A percentile compares a stretch with the other conserved stretches of the same genome.
Conservation (phyloP, 2,888 invertebrate species). For the Desoria tigrina region DNA sequence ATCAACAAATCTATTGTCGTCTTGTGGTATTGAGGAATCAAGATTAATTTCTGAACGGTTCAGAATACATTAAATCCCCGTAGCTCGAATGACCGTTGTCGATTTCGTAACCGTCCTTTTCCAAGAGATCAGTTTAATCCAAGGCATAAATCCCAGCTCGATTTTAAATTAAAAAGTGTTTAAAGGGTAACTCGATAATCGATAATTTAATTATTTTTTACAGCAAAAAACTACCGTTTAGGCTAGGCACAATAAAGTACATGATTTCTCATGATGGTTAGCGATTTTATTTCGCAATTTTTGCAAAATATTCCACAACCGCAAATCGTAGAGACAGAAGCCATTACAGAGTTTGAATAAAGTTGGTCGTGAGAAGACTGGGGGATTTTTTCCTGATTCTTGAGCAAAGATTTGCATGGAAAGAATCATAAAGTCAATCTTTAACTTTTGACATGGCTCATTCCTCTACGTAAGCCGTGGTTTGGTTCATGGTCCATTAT, state of each 20-base stretch:
- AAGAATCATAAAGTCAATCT: conserved; percentile 52
- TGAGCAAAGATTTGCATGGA: conserved; percentile 34
- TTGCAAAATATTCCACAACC: conserved; percentile 3
- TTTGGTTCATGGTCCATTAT: conserved; percentile 31
- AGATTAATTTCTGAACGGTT: too few relatives aligned
- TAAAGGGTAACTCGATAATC: too few relatives aligned
- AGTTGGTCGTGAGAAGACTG: conserved; percentile 14
- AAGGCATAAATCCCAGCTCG: too few relatives aligned
- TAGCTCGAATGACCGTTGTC: too few relatives aligned
- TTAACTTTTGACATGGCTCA: conserved; percentile 25
- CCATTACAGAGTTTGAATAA: conserved; percentile 1
- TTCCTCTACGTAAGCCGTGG: conserved; percentile 10
- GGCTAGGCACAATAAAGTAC: too few relatives aligned
- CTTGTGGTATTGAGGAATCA: neutral
- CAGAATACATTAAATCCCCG: too few relatives aligned
- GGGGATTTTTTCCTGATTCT: conserved; percentile 1
- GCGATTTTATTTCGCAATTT: neutral
- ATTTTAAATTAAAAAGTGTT: too few relatives aligned
- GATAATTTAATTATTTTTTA: too few relatives aligned
- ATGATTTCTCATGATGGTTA: too few relatives aligned
- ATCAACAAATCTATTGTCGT: neutral
- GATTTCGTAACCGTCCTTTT: too few relatives aligned
- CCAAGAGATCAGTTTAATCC: too few relatives aligned
- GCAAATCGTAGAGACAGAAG: neutral
- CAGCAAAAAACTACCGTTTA: too few relatives aligned